Evolutionary conservation across 2,888 invertebrate species (phyloP), one percentile per base, ranked within the genome.

Genomic region (Melipona bicolor): DNA sequence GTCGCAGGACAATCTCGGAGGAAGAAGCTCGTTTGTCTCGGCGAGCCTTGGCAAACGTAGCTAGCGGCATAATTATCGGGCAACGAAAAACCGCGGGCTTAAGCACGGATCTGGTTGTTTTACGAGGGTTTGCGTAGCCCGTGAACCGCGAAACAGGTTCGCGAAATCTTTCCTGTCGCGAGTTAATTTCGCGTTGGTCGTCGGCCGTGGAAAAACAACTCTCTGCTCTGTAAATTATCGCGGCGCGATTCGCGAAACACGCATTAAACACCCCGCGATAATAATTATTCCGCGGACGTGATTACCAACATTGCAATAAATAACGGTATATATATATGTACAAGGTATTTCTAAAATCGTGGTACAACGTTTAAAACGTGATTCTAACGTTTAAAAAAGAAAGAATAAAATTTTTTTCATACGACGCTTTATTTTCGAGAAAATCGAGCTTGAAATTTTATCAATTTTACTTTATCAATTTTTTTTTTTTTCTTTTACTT

Each of bases 91-190:
- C 52, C 50, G 52, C 56, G 32, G 50, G 52, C 56, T 27, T 43
- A 72, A 67, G 50, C 83, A 24, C 72, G 36, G 61, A 71, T 65
- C 54, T n/a, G 72, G 19, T 56, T 77, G 74, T 80, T 85, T 83
- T 73, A 82, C 77, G 83, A 83, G 67, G 70, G 62, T 77, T 77
- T 84, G 68, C 68, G 67, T 67, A 62, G 62, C n/a, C 78, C 50
- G 27, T 61, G 64, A 78, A 27, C 75, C 56, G 32, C 52, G 73
- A 54, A 82, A 84, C 86, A 82, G 84, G 86, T 86, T 86, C 84
- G 76, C 76, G 61, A 77, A 81, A 81, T 78, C 77, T 62, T 70
- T 52, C 17, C 65, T 17, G 56, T 56, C 64, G 71, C 61, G 67
- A 72, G 74, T 82, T 79, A 68, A 76, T 65, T 52, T 59, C 59